Base-by-base conservation (phyloP, 2,113 vertebrate species). In the Suricata suricatta region DNA sequence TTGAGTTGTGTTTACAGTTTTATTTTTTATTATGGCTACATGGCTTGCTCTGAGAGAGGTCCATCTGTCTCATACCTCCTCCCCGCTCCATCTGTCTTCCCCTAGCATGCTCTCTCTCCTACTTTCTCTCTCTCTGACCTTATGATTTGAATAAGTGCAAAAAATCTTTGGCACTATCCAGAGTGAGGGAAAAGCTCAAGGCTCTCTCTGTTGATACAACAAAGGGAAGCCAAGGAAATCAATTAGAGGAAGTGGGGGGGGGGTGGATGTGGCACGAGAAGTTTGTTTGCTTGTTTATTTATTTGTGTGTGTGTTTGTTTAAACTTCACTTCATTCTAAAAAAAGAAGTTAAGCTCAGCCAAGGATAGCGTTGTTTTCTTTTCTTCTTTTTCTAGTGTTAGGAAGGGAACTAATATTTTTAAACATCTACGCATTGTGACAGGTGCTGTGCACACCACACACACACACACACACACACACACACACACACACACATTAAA, bases 81-180 rank as follows among this genome's bases (percentile, higher is more conserved):
- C 44, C 90, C 82, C 47, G 81, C 50, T 97, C 97, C 97, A 98
- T 98, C 97, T 97, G 98, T 97, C 98, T 96, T 95, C 88, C 88
- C 96, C 44, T 66, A 47, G 71, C 92, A 16, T 82, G 77, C 88
- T 89, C 80, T 96, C 95, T 94, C 92, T 96, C 93, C 85, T 69
- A 87, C 81, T 96, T 93, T 97, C 95, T 96, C 69, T 97, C 95
- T 97, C 81, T 97, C 66, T 97, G 97, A 98, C 97, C 98, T 97
- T 97, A 96, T 76, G 72, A 96, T 98, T 95, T 97, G 95, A 97
- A 60, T 96, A 96, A 98, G 97, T 93, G 94, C 94, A 98, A 96
- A 97, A 98, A 97, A 93, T 97, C 97, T 96, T 94, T 98, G 97
- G 97, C 97, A 97, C 87, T 88, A 96, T 63, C 68, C 90, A 94